Evolutionary conservation across 2,888 invertebrate genomes (phyloP).

Genomic region (Cheilosia vulpina): DNA sequence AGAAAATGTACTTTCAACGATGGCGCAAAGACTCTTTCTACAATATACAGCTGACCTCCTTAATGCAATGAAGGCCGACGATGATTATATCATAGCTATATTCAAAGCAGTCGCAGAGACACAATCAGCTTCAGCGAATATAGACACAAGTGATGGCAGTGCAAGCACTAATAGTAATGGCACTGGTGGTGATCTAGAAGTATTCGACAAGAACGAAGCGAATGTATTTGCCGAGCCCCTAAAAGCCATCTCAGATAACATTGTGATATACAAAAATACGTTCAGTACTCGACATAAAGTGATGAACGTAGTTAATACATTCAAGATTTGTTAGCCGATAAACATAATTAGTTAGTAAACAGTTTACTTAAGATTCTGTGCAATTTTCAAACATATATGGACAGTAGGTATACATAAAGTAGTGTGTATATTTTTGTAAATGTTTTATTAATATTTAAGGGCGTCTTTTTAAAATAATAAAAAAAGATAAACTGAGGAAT

Average conservation of each 20-base stretch:
- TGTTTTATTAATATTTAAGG: constrained; percentile 23
- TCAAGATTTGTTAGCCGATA: constrained; percentile 61
- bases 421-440: constrained; percentile 40
- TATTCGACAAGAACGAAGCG: constrained; percentile 81
- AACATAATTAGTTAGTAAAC: not conserved
- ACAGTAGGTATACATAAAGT: constrained; percentile 6
- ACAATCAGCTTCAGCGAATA: constrained; percentile 55
- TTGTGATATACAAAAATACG: constrained; percentile 76
- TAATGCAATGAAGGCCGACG: constrained; percentile 67
- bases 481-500: constrained; percentile 7
- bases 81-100: constrained; percentile 77
- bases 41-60: constrained; percentile 76
- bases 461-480: constrained; percentile 20
- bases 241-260: constrained; percentile 77
- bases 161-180: constrained; percentile 42
- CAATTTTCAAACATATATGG: constrained; percentile 10
- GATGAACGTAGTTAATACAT: constrained; percentile 73
- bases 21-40: constrained; percentile 78
- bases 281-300: constrained; percentile 77
- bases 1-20: constrained; percentile 77
- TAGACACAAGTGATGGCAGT: constrained; percentile 72
- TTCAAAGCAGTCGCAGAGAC: constrained; percentile 78
- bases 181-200: constrained; percentile 75
- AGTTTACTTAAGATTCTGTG: constrained; percentile 29
- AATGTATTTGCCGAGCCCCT: constrained; percentile 81